Percentiles rank a stretch among this genome's conserved stretches.
Conservation (phyloP, 1,140 invertebrate genomes). For the Orchestia grillus region DNA sequence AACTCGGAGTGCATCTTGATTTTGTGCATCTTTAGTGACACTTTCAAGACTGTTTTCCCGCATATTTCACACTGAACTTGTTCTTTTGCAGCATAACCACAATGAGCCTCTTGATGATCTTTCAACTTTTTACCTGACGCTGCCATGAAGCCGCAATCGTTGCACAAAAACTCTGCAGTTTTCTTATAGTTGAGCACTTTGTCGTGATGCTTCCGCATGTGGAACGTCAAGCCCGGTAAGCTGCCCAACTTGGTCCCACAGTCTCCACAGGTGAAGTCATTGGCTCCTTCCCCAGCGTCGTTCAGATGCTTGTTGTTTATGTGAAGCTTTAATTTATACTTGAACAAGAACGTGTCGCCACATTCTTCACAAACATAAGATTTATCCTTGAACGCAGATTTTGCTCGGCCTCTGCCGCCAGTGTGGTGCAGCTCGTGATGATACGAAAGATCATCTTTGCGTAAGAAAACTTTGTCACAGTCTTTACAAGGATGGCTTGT, state of each 20-base stretch:
- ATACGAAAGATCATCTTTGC: slow-evolving; percentile 67
- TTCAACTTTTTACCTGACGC: slow-evolving; percentile 66
- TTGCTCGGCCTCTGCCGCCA: slow-evolving; percentile 66
- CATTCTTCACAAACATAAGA: slow-evolving; percentile 68
- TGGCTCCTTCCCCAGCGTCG: slow-evolving; percentile 67
- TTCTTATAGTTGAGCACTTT: slow-evolving; percentile 66
- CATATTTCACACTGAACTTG: slow-evolving; percentile 68
- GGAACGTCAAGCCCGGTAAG: slow-evolving; percentile 67
- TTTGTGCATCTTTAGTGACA: slow-evolving; percentile 68
- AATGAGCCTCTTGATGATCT: slow-evolving; percentile 67
- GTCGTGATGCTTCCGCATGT: slow-evolving; percentile 68
- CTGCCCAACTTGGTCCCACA: slow-evolving; percentile 67
- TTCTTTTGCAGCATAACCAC: slow-evolving; percentile 67
- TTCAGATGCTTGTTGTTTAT: slow-evolving; percentile 68
- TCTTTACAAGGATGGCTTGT: slow-evolving; percentile 67
- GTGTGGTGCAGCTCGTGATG: slow-evolving; percentile 67
- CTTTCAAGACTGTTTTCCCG: slow-evolving; percentile 68
- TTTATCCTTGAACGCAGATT: slow-evolving; percentile 67
- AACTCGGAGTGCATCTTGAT: slow-evolving; percentile 68
- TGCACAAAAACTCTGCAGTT: slow-evolving; percentile 66
- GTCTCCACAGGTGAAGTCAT: slow-evolving; percentile 68
- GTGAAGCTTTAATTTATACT: slow-evolving; percentile 68
- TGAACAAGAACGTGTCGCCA: slow-evolving; percentile 67
- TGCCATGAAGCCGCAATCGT: slow-evolving; percentile 68
- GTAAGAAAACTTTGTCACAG: slow-evolving; percentile 66